phyloP scores from a whole-genome alignment of 2,797 vertebrate species.

The Danio kyathit region DNA sequence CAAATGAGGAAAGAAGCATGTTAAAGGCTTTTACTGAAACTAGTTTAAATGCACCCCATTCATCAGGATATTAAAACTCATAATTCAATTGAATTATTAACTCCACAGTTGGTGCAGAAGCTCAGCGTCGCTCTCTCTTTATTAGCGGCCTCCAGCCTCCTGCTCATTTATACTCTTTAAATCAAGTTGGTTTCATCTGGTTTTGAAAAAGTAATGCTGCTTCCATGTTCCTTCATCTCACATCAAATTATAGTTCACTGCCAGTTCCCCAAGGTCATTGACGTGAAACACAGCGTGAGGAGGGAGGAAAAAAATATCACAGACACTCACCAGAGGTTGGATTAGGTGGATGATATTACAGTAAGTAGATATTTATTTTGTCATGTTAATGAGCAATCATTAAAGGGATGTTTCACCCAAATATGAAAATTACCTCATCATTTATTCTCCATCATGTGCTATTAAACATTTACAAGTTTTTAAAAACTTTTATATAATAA shows the following conservation, averaged over 20 bases:
- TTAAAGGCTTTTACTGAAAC: constrained; percentile 47
- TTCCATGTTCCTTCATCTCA: constrained; percentile 32
- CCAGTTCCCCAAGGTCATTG: constrained; percentile 9
- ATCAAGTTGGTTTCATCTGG: constrained; percentile 43
- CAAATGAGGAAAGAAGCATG: constrained; percentile 41
- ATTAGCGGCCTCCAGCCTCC: constrained; percentile 12
- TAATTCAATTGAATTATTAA: constrained; percentile 50
- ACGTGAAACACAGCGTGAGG: background rate
- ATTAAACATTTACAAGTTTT: too few relatives aligned
- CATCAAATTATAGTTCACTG: constrained; percentile 23
- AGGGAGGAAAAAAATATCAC: background rate
- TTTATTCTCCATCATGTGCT: too few relatives aligned
- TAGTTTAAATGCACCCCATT: constrained; percentile 49
- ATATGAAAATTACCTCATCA: too few relatives aligned
- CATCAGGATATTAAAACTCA: constrained; percentile 51
- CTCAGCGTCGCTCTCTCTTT: constrained; percentile 11
- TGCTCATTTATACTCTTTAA: constrained; percentile 40
- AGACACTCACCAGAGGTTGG: background rate
- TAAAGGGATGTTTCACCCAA: background rate
- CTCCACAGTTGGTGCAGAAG: constrained; percentile 31
- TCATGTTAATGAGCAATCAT: background rate
- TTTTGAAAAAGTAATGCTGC: constrained; percentile 19
- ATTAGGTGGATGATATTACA: background rate
- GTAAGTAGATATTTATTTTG: background rate
- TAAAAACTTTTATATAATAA: too few relatives aligned